Evolutionary conservation across 2,888 invertebrate species (phyloP).

Genomic region (Ophioninae sp.): DNA sequence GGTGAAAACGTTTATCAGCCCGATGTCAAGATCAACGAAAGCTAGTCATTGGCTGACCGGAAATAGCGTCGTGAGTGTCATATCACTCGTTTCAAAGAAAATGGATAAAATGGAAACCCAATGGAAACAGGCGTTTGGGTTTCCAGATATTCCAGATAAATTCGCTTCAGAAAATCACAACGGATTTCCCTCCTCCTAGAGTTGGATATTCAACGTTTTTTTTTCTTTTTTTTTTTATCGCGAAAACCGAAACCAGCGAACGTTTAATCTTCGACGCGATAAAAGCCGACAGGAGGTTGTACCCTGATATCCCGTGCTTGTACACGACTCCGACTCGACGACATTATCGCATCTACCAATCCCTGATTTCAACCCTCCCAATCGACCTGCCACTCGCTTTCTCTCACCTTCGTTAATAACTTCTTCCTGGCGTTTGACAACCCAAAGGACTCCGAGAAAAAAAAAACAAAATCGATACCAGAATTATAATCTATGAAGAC

Average conservation of each 20-base stretch:
- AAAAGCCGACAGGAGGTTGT: conserved; percentile 31
- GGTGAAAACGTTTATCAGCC: conserved; percentile 1
- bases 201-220: conserved; percentile 21
- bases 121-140: conserved; percentile 1
- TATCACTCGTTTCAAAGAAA: background rate
- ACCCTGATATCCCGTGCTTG: conserved; percentile 1
- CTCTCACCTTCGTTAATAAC: conserved; percentile 23
- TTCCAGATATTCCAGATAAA: conserved; percentile 29
- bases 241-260: conserved; percentile 38
- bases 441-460: background rate
- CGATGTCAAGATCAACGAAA: too few species aligned
- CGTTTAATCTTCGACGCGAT: conserved; percentile 50
- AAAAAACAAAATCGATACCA: background rate
- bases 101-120: conserved; percentile 1
- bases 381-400: conserved; percentile 21
- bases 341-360: conserved; percentile 36
- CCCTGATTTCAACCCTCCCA: background rate
- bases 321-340: conserved; percentile 23
- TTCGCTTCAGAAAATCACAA: conserved; percentile 21
- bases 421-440: conserved; percentile 20
- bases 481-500: conserved; percentile 27
- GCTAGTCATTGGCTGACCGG: too few species aligned
- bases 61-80: background rate
- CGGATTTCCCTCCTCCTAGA: background rate
- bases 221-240: conserved; percentile 33